phyloP scores from a whole-genome alignment of 2,113 vertebrate genomes.

The Plotosus lineatus region DNA sequence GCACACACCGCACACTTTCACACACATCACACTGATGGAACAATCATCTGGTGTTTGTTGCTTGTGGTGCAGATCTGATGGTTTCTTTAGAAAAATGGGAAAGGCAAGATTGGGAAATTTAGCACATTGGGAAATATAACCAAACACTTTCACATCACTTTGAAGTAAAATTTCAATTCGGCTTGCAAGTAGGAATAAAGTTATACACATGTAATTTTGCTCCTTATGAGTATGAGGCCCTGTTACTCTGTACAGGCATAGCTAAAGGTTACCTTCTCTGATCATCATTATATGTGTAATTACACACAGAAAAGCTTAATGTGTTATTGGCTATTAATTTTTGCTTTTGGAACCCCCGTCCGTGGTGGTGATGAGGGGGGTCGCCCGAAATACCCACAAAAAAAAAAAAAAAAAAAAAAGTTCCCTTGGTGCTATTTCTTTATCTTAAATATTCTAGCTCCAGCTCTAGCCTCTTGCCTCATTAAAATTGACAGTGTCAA shows the following conservation, averaged over 20 bases:
- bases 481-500: not conserved
- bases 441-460: not conserved
- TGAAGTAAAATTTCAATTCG: not conserved
- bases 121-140: not conserved
- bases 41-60: not conserved
- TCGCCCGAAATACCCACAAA: not conserved
- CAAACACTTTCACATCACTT: not conserved
- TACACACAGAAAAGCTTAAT: not conserved
- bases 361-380: not conserved
- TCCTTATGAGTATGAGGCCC: not conserved
- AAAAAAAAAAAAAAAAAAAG: too few species aligned
- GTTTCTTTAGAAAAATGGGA: not conserved
- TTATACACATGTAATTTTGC: not conserved
- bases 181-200: not conserved
- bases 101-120: not conserved
- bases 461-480: not conserved
- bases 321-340: not conserved
- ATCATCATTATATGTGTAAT: not conserved
- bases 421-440: too few species aligned
- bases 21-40: not conserved
- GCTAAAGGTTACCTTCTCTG: not conserved
- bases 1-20: not conserved
- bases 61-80: not conserved
- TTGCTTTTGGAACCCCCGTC: not conserved
- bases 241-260: not conserved